Percentiles rank a stretch among this genome's conserved stretches.
phyloP scores from a whole-genome alignment of 2,797 vertebrate genomes.

The Alouatta caraya region DNA sequence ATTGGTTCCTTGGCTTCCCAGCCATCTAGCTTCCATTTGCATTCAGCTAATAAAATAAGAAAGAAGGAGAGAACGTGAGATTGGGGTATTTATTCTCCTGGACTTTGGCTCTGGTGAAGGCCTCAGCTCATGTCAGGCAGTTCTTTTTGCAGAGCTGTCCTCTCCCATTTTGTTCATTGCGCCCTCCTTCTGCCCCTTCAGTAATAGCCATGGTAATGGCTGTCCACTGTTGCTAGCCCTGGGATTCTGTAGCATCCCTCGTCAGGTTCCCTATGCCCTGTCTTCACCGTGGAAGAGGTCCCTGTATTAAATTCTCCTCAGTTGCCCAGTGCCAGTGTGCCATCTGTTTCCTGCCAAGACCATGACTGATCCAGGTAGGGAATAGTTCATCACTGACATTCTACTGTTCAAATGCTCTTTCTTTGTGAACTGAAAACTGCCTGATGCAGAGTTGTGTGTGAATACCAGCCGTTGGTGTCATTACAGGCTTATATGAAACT shows the following conservation, averaged over 20 bases:
- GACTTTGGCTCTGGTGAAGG: background rate
- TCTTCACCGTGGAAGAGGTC: background rate
- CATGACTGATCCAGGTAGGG: too few species aligned
- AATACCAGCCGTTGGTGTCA: background rate
- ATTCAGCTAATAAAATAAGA: background rate
- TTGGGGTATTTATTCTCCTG: background rate
- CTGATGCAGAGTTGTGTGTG: background rate
- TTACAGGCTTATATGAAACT: constrained; percentile 93
- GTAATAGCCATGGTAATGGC: background rate
- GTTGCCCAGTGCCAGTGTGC: background rate
- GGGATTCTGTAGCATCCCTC: background rate
- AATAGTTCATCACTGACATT: background rate
- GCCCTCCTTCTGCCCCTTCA: background rate
- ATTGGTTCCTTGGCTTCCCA: background rate
- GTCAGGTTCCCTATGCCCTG: background rate
- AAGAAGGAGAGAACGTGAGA: background rate
- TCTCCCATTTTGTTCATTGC: background rate
- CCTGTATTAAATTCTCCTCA: background rate
- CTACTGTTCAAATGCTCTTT: background rate
- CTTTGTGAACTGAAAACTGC: background rate
- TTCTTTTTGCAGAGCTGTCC: background rate
- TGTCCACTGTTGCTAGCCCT: background rate
- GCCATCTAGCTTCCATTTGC: background rate
- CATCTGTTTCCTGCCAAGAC: background rate
- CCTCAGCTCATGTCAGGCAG: background rate